phyloP scores from a whole-genome alignment of 2,113 vertebrate genomes.

The Xenopus borealis region DNA sequence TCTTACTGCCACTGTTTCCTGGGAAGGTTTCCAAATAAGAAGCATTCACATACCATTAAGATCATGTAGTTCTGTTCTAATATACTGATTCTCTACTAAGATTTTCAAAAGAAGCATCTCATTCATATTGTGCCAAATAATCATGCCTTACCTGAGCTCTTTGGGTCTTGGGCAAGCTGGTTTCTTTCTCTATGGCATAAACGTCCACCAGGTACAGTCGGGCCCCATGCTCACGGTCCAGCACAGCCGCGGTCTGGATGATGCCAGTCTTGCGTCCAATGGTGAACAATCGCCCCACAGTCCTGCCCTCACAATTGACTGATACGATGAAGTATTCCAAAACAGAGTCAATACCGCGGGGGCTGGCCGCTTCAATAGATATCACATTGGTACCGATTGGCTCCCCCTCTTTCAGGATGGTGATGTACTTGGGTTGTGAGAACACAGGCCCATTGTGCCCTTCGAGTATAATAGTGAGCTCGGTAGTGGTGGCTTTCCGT shows the following conservation, averaged over 20 bases:
- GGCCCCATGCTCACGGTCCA: conserved; percentile 90
- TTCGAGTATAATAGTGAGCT: conserved; percentile 87
- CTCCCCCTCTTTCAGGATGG: conserved; percentile 90
- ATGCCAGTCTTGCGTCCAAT: conserved; percentile 83
- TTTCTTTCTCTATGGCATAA: conserved; percentile 87
- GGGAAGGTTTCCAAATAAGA: too few species aligned
- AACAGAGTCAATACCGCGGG: conserved; percentile 70
- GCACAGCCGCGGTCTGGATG: conserved; percentile 88
- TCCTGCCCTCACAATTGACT: conserved; percentile 77
- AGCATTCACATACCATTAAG: too few species aligned
- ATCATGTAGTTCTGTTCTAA: too few species aligned
- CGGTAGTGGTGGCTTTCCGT: conserved; percentile 81
- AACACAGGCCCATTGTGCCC: conserved; percentile 88
- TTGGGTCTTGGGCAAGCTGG: conserved; percentile 83
- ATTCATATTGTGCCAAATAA: too few species aligned
- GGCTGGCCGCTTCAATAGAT: conserved; percentile 84
- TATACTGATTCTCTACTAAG: too few species aligned
- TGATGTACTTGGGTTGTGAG: conserved; percentile 93
- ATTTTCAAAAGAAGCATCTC: too few species aligned
- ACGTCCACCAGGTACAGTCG: conserved; percentile 92
- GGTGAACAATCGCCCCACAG: conserved; percentile 87
- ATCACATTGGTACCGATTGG: conserved; percentile 91
- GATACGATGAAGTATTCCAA: conserved; percentile 96
- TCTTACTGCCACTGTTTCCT: too few species aligned
- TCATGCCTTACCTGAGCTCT: conserved; percentile 81